Evolutionary conservation across 92 coral and sea anemone genomes (phyloP), one percentile per base, ranked within the genome.

Genomic region (Phenganax marumi): DNA sequence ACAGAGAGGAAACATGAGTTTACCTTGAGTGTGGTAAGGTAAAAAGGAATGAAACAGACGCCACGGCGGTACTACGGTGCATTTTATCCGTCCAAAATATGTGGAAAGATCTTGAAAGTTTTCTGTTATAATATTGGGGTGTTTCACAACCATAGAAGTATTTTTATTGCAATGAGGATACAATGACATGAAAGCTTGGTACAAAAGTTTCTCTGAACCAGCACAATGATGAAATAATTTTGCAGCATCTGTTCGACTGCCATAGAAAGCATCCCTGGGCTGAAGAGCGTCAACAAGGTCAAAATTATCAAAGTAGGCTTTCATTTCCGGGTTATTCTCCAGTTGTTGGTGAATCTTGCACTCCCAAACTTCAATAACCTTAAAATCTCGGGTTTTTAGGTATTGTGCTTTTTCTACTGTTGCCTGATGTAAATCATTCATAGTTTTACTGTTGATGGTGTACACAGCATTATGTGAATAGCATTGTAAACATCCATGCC

Each of bases 131-230:
- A 54, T 54, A 17, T 53, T 47, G 50, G 80, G 55, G 5, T n/a
- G n/a, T n/a, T n/a, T n/a, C n/a, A n/a, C n/a, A n/a, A n/a, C n/a
- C n/a, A n/a, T n/a, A n/a, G n/a, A n/a, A n/a, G n/a, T n/a, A n/a
- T n/a, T n/a, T n/a, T n/a, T n/a, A n/a, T n/a, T n/a, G n/a, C n/a
- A n/a, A n/a, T n/a, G n/a, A n/a, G n/a, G n/a, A n/a, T n/a, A n/a
- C n/a, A n/a, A n/a, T n/a, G n/a, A n/a, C n/a, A 79, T 81, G 8
- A 68, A 81, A 63, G 50, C 85, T 2, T 50, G 64, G 43, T 81
- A 81, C 21, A 50, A 53, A 16, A 81, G 50, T 54, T 70, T 81
- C 17, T 54, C 60, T 10, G 10, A 10, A 10, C 17, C 60, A 17
- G 11, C 60, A 54, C 60, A 54, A 10, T n/a, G 11, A n/a, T n/a